Evolutionary conservation across 1,140 invertebrate genomes (phyloP), one percentile per base, ranked within the genome.

Genomic region (Bombus ignitus): DNA sequence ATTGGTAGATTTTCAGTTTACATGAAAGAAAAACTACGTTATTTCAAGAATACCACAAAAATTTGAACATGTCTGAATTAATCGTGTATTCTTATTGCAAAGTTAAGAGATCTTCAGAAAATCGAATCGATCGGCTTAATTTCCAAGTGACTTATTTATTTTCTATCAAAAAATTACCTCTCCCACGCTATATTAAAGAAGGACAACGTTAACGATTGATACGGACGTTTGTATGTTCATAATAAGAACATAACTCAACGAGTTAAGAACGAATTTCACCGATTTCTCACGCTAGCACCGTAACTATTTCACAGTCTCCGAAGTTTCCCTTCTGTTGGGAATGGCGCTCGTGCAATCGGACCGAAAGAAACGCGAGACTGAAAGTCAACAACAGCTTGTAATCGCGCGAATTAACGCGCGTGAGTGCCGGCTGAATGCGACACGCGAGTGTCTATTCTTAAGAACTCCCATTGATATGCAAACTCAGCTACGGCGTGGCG

Each of bases 391-490:
- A 78, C 44, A 72, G 39, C 62, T 83, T 86, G 76, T 70, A 85
- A 87, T 80, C 71, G 83, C 53, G 75, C 39, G 65, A 75, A 87
- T 87, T 53, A 81, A 73, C 53, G 39, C 65, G 73, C 57, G 37
- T 53, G 77, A 59, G 77, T 76, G 53, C 28, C 85, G 62, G 53
- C 22, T 53, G 59, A 80, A 62, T 25, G 37, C 62, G 74, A 83
- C 71, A 88, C 77, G 71, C 59, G 74, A 80, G 59, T 78, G 77
- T 78, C 81, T 85, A 79, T 89, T 86, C 75, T 88, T 82, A 85
- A 88, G 77, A 89, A 89, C 80, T 78, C 65, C 39, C 79, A 89
- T 88, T 88, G 86, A 89, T 88, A 86, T 82, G 86, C 74, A 70
- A 88, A 79, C 65, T 37, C 44, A 65, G 75, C 65, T 5, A 85